phyloP scores from a whole-genome alignment of 37 sponge, comb jelly and placozoan genomes.

The Halichondria panicea region DNA sequence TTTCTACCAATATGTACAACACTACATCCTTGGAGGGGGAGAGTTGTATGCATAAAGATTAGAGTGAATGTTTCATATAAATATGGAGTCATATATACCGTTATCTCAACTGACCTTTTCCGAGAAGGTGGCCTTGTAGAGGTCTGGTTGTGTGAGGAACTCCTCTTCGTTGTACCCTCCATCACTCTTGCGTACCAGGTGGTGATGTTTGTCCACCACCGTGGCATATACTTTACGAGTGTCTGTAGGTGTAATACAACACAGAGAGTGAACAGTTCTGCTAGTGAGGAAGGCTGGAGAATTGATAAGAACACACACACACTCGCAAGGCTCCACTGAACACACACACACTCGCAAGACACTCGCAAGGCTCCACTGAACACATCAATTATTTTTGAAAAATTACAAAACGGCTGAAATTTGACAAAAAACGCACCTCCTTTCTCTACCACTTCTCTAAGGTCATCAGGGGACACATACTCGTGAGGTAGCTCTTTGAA shows the following conservation, averaged over 20 bases:
- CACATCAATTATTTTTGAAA: background rate
- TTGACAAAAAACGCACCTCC: slow-evolving; percentile 58
- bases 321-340: background rate
- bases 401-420: background rate
- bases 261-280: background rate
- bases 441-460: slow-evolving; percentile 72
- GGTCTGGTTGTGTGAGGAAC: slow-evolving; percentile 48
- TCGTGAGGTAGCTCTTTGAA: slow-evolving; percentile 93
- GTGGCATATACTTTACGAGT: slow-evolving; percentile 70
- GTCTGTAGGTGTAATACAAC: slow-evolving; percentile 30
- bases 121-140: slow-evolving; percentile 56
- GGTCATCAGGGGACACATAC: slow-evolving; percentile 74
- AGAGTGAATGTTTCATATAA: too few relatives aligned
- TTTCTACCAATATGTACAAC: background rate
- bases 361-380: too few relatives aligned
- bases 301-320: background rate
- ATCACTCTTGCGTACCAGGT: slow-evolving; percentile 64
- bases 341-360: background rate
- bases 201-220: slow-evolving; percentile 63
- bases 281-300: background rate
- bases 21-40: background rate
- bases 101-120: slow-evolving; percentile 53
- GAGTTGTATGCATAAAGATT: too few relatives aligned
- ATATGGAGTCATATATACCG: too few relatives aligned
- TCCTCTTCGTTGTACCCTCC: slow-evolving; percentile 46